These are phyloP conservation scores for Hypena proboscidalis DNA, from an alignment of 2,888 invertebrate genomes.

Conservation along the genomic window DNA sequence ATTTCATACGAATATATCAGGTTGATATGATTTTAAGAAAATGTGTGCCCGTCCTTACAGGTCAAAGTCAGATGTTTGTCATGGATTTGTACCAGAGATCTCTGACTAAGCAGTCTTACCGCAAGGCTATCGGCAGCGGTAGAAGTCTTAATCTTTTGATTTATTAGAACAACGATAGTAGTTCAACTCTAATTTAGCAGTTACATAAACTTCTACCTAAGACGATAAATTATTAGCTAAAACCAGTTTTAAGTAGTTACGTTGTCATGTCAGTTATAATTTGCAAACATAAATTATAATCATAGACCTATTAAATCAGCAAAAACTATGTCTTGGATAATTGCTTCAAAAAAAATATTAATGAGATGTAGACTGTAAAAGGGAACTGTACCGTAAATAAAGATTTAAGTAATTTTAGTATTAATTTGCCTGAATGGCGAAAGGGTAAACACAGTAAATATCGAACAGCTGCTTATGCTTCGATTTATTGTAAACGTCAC, in stretches of 20 bases:
- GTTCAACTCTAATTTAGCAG: background rate
- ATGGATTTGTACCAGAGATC: too few species aligned
- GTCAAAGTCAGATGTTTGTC: too few species aligned
- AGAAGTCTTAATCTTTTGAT: too few species aligned
- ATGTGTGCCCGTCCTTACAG: too few species aligned
- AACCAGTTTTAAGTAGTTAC: constrained; percentile 1
- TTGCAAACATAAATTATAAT: constrained; percentile 6
- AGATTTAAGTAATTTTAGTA: constrained; percentile 14
- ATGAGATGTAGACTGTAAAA: too few species aligned
- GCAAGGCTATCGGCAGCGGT: too few species aligned
- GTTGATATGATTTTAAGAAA: too few species aligned
- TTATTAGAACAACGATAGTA: background rate
- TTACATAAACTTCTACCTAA: background rate
- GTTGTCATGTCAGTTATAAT: constrained; percentile 8
- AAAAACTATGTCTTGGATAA: constrained; percentile 18
- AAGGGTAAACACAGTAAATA: constrained; percentile 22
- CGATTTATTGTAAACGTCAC: constrained; percentile 25
- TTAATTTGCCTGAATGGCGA: constrained; percentile 13
- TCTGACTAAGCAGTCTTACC: too few species aligned
- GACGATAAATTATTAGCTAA: background rate
- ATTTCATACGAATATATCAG: too few species aligned
- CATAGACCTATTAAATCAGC: constrained; percentile 17
- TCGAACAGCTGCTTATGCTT: constrained; percentile 23
- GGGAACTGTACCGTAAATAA: background rate
- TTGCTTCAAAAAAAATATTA: too few species aligned